These are phyloP conservation scores for Episyrphus balteatus DNA, from an alignment of 1,140 invertebrate genomes.

Conservation along the genomic window DNA sequence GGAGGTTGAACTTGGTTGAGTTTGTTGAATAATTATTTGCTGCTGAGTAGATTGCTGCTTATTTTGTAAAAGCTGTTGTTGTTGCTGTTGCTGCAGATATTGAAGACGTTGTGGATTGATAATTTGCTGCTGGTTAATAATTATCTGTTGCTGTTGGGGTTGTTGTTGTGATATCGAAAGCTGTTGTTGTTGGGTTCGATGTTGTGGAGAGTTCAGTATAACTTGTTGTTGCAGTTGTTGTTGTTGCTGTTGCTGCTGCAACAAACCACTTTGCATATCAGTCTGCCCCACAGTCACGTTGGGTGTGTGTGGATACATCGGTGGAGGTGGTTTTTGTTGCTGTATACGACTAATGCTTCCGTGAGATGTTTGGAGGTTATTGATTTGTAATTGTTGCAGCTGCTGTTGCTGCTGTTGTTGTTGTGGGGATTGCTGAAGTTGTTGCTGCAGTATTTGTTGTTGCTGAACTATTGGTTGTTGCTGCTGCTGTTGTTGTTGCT, in stretches of 20 bases:
- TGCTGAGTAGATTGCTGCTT: slow-evolving; percentile 17
- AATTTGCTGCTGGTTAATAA: slow-evolving; percentile 24
- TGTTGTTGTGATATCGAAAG: slow-evolving; percentile 22
- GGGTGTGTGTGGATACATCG: too few species aligned
- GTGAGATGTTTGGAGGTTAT: not conserved
- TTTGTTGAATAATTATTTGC: slow-evolving; percentile 23
- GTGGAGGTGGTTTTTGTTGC: too few species aligned
- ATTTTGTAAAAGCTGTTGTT: slow-evolving; percentile 4
- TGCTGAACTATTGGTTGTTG: slow-evolving; percentile 16
- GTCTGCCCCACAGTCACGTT: too few species aligned
- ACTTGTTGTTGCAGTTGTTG: slow-evolving; percentile 21
- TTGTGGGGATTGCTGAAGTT: slow-evolving; percentile 4
- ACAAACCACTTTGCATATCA: not conserved
- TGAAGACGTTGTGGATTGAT: slow-evolving; percentile 12
- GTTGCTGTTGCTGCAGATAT: slow-evolving; percentile 25
- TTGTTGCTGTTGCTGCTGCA: slow-evolving; percentile 11
- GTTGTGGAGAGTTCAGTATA: slow-evolving; percentile 1
- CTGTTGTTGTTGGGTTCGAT: slow-evolving; percentile 11
- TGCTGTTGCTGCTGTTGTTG: slow-evolving; percentile 11
- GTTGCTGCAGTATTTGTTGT: slow-evolving; percentile 18
- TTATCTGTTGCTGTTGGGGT: slow-evolving; percentile 19
- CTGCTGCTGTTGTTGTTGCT: slow-evolving; percentile 37
- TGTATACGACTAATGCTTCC: too few species aligned
- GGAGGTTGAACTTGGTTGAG: slow-evolving; percentile 15
- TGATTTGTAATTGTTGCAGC: slow-evolving; percentile 12